Conservation (phyloP, 2,888 invertebrate species). For the Chrysolina haemoptera region DNA sequence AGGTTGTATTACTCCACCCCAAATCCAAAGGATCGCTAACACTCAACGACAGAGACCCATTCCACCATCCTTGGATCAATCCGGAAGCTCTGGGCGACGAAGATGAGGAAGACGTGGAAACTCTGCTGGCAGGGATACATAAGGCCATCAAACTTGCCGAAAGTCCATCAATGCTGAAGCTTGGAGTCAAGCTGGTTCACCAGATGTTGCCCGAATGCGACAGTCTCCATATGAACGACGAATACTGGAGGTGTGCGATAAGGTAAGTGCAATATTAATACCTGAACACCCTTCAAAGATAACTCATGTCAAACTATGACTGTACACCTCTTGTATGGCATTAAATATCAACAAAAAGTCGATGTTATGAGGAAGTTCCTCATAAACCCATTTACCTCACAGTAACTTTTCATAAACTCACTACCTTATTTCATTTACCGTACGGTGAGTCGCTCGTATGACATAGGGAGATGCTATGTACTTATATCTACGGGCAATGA, state of each 20-base stretch:
- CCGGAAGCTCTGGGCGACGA: constrained; percentile 84
- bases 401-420: no score
- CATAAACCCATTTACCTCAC: no score
- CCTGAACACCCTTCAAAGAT: no score
- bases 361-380: no score
- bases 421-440: no score
- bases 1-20: constrained; percentile 82
- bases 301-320: no score
- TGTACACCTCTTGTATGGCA: no score
- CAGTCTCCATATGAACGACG: constrained; percentile 67
- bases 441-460: no score
- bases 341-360: no score
- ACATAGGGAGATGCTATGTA: no score
- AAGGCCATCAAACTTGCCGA: constrained; percentile 73
- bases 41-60: constrained; percentile 81
- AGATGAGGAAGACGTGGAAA: constrained; percentile 74
- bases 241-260: constrained; percentile 80
- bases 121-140: constrained; percentile 74
- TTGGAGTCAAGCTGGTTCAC: constrained; percentile 69
- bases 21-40: constrained; percentile 80
- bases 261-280: constrained; percentile 30
- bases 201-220: constrained; percentile 71
- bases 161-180: constrained; percentile 75
- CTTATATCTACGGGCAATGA: no score
- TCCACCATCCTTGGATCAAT: constrained; percentile 83